A percentile compares a stretch with the other conserved stretches of the same genome.
Conservation (phyloP, 1,140 invertebrate species). For the Pseudomyrmex cubaensis region DNA sequence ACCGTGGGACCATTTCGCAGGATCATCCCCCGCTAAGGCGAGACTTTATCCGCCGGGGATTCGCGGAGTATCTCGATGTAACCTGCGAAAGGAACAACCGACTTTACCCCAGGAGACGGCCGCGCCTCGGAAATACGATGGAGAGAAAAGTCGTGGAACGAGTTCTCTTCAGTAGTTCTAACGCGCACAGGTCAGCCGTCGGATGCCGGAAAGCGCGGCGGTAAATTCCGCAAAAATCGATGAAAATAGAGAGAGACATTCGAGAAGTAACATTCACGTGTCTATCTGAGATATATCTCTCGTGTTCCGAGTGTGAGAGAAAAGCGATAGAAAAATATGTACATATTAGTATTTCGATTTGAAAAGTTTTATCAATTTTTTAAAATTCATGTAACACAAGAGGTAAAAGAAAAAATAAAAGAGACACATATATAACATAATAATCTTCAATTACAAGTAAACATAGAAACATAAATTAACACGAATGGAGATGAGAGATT, state of each 20-base stretch:
- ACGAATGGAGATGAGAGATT: background rate
- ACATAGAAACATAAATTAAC: background rate
- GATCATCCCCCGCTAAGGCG: conserved; percentile 70
- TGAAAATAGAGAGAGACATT: conserved; percentile 40
- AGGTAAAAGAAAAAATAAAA: too few species aligned
- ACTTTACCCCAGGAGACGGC: conserved; percentile 59
- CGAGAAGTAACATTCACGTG: conserved; percentile 18
- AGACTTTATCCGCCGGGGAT: conserved; percentile 72
- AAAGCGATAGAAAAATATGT: background rate
- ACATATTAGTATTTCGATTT: background rate
- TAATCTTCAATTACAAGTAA: background rate
- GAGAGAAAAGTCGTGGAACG: conserved; percentile 67
- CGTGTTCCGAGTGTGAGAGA: background rate
- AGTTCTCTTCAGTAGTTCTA: conserved; percentile 62
- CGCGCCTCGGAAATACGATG: conserved; percentile 55
- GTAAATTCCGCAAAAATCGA: conserved; percentile 50
- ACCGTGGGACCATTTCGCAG: conserved; percentile 69
- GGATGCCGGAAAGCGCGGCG: conserved; percentile 4
- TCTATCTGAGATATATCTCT: background rate
- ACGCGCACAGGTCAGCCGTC: conserved; percentile 45
- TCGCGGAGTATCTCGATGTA: conserved; percentile 68
- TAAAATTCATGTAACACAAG: too few species aligned
- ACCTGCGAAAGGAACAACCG: conserved; percentile 68
- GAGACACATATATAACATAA: background rate
- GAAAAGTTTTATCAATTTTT: too few species aligned